phyloP scores from a whole-genome alignment of 1,140 invertebrate genomes.

The Campoletis sonorensis region DNA sequence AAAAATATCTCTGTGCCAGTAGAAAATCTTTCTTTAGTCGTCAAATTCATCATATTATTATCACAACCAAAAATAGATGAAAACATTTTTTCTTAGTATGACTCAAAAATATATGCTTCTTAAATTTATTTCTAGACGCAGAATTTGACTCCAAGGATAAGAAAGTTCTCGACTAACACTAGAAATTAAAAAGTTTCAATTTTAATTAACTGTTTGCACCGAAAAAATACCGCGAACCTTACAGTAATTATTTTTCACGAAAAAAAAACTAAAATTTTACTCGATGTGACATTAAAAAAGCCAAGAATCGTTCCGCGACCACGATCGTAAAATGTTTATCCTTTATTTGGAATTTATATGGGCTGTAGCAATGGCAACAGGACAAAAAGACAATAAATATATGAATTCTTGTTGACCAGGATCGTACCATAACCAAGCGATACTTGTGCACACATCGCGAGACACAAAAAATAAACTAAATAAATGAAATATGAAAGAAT shows the following conservation, averaged over 20 bases:
- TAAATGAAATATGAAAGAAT: background rate
- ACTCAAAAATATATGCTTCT: no score
- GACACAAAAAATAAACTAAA: constrained; percentile 6
- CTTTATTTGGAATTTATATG: constrained; percentile 3
- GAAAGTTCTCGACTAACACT: background rate
- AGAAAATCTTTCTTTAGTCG: background rate
- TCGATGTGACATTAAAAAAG: background rate
- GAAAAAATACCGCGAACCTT: no score
- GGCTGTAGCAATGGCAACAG: background rate
- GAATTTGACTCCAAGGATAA: no score
- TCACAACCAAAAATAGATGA: no score
- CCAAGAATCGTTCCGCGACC: background rate
- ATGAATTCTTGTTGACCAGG: background rate
- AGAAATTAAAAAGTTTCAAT: background rate
- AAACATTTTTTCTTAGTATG: no score
- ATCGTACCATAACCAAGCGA: background rate
- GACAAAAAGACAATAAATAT: background rate
- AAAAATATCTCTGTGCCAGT: background rate
- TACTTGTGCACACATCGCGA: constrained; percentile 18
- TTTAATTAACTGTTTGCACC: no score
- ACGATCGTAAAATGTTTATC: background rate
- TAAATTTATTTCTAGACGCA: no score
- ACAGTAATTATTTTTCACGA: background rate
- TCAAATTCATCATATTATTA: background rate
- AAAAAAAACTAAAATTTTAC: background rate